Base-by-base conservation (phyloP, 2,888 invertebrate genomes). In the Rotaria macrura region DNA sequence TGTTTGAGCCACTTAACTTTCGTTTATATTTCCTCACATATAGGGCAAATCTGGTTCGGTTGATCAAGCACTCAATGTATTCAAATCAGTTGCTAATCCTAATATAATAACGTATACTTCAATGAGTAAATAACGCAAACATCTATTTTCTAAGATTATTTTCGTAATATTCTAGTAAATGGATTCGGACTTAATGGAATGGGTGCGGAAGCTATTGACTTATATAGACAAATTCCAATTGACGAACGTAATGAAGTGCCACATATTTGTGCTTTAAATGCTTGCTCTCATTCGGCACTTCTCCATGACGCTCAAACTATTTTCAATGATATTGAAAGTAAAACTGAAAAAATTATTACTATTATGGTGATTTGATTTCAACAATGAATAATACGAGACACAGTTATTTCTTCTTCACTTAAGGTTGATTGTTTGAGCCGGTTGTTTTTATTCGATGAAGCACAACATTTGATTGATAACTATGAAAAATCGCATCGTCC, bases 401-500 rank as follows among this genome's bases (percentile, higher is more conserved):
- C 5, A 7, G 34, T 17, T 0, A 34, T 34, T 65, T 65, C 6
- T 12, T n/a, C 1, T 79, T 5, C 25, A 38, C 40, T 79, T 49
- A 14, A 79, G 79, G 6, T 79, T 43, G 79, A 79, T 79, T 79
- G 79, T 79, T 43, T 79, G 7, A 79, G 79, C 43, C 79, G 79
- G 6, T 23, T 79, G 7, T 43, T 25, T 43, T 12, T 79, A 20
- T 79, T 79, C 10, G 40, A 79, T 79, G 79, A 79, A 79, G 79
- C 79, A 43, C 79, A 79, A 43, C 40, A 79, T 0, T 43, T 79
- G 9, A 79, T 79, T 1, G 43, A 79, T n/a, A 23, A 43, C 10
- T 79, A 79, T 79, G 79, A 79, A 79, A 79, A 79, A 2, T 20
- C 40, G 10, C 23, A 79, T 79, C 12, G 7, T 6, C 43, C 79